These are phyloP conservation scores for Peucedramus taeniatus DNA, from an alignment of 2,113 vertebrate genomes.

Conservation along the genomic window DNA sequence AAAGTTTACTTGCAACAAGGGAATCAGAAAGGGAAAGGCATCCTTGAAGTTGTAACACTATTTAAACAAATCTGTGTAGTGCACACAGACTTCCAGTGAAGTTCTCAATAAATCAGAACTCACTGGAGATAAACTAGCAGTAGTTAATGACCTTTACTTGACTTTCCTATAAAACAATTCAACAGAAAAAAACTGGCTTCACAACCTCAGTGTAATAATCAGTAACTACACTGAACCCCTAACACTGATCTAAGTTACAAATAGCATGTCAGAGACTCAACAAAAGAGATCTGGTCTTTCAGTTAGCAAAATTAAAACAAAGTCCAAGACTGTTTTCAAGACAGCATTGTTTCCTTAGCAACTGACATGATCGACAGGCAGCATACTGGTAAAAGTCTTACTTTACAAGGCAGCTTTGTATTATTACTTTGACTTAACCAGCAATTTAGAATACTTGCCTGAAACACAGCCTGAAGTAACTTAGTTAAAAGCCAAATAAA, in stretches of 20 bases:
- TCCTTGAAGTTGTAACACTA: neutral
- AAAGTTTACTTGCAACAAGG: neutral
- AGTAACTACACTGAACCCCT: neutral
- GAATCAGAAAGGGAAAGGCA: slow-evolving; percentile 11
- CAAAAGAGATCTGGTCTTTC: neutral
- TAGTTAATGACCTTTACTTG: neutral
- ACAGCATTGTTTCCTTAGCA: slow-evolving; percentile 42
- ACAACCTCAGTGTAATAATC: neutral
- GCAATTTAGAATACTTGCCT: slow-evolving; percentile 1
- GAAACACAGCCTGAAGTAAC: slow-evolving; percentile 21
- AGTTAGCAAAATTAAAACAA: slow-evolving; percentile 58
- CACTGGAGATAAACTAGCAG: neutral
- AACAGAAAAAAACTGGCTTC: neutral
- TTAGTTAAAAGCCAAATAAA: slow-evolving; percentile 1
- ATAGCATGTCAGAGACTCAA: neutral
- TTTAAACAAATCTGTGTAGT: neutral
- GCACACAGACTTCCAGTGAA: neutral
- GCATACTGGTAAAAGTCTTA: slow-evolving; percentile 16
- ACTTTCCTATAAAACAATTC: neutral
- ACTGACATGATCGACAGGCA: slow-evolving; percentile 3
- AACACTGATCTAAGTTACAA: neutral
- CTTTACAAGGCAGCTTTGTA: slow-evolving; percentile 39
- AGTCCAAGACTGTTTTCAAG: slow-evolving; percentile 51
- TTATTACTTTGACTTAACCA: slow-evolving; percentile 13
- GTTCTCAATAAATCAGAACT: neutral